Evolutionary conservation across 2,113 vertebrate genomes (phyloP).

Genomic region (Chaetodon trifascialis): DNA sequence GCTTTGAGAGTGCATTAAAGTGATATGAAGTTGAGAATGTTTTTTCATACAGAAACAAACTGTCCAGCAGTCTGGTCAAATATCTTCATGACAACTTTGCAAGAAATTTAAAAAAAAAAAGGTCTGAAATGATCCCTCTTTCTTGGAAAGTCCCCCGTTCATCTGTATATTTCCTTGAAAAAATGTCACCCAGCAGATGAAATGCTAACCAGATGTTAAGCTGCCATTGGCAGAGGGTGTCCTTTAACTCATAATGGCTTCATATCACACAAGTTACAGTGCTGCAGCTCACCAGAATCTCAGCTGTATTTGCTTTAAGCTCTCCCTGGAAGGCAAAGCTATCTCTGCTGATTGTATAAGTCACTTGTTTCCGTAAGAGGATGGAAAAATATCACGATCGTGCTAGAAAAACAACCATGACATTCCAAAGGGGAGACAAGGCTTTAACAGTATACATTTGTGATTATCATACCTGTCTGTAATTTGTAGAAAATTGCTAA

Average conservation of each 20-base stretch:
- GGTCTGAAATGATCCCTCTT: conserved; percentile 54
- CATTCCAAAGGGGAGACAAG: conserved; percentile 56
- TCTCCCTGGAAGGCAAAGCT: conserved; percentile 39
- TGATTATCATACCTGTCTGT: conserved; percentile 64
- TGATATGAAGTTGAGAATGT: conserved; percentile 16
- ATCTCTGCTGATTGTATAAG: conserved; percentile 70
- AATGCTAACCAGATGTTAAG: conserved; percentile 80
- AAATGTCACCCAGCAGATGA: conserved; percentile 66
- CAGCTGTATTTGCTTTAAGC: conserved; percentile 59
- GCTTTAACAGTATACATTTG: conserved; percentile 46
- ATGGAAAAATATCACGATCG: conserved; percentile 67
- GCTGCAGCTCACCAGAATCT: conserved; percentile 32
- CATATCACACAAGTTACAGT: conserved; percentile 33
- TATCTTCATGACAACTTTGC: conserved; percentile 30
- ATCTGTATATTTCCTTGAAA: conserved; percentile 63
- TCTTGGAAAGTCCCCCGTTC: conserved; percentile 64
- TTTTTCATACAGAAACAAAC: conserved; percentile 45
- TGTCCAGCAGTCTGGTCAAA: conserved; percentile 31
- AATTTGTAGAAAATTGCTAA: conserved; percentile 68
- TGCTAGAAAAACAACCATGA: conserved; percentile 65
- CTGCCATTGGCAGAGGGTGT: conserved; percentile 57
- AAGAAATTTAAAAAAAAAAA: conserved; percentile 48
- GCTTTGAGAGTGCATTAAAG: not conserved
- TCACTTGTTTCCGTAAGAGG: conserved; percentile 65
- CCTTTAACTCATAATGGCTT: conserved; percentile 61